Conservation (phyloP, 2,113 vertebrate species). For the Coptodon bakossiorum region DNA sequence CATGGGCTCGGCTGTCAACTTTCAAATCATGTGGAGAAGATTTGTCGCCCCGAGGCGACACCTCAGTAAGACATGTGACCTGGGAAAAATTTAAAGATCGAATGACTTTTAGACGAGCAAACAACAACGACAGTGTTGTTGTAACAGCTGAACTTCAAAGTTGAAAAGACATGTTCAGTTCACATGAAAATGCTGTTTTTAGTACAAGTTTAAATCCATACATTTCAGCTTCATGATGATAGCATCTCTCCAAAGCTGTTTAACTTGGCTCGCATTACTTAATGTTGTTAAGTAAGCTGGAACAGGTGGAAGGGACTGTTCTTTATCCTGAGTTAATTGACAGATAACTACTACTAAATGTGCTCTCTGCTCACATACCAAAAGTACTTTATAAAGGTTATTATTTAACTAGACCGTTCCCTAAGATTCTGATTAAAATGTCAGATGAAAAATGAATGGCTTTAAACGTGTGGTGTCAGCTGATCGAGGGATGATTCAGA, state of each 20-base stretch:
- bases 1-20: background rate
- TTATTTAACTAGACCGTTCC: background rate
- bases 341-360: background rate
- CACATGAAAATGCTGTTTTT: background rate
- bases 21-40: background rate
- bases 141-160: background rate
- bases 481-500: background rate
- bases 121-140: background rate
- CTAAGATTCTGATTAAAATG: background rate
- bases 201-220: background rate
- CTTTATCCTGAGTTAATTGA: background rate
- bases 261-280: background rate
- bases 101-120: background rate
- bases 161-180: background rate
- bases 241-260: background rate
- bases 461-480: background rate
- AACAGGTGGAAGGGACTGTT: background rate
- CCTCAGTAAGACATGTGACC: background rate
- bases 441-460: background rate
- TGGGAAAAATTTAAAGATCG: background rate
- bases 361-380: background rate
- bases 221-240: background rate
- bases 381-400: background rate
- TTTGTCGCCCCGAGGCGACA: background rate
- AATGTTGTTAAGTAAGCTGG: background rate